Base-by-base conservation (phyloP, 2,113 vertebrate genomes). In the Chloropsis hardwickii region DNA sequence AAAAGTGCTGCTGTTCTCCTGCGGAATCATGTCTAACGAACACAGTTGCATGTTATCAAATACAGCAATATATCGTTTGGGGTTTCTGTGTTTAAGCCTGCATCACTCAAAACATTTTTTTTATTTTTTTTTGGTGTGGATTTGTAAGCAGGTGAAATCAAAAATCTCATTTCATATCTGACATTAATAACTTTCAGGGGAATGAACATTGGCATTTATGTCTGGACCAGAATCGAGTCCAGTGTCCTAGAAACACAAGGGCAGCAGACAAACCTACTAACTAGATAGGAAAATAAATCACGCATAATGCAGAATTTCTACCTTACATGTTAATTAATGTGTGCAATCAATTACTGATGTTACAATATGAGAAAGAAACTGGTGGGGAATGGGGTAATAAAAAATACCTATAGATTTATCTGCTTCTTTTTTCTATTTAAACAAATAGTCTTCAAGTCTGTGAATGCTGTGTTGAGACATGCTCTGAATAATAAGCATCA, bases 401-500 rank as follows among this genome's bases (percentile, higher is more conserved):
- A 98, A 98, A 98, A 98, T 98, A 99, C 98, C 98, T 99, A 99
- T 99, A 98, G 98, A 99, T 99, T 99, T 99, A 99, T 99, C 98
- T 98, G 98, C 98, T 98, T 98, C 98, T 98, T 99, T 99, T 98
- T 99, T 98, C 98, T 98, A 98, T 99, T 99, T 98, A 99, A 99
- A 99, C 99, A 99, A 99, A 99, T 99, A 98, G 98, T 98, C 98
- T 98, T 98, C 98, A 98, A 98, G 98, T 98, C 98, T 97, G 97
- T 97, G 98, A 98, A 98, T 98, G 98, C 98, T 98, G 98, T 98
- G 98, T 98, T 98, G 98, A 98, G 98, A 99, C 99, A 99, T 99
- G 99, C 98, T 99, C 98, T 98, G 99, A 99, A 99, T 99, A 99
- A 99, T 99, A 99, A 99, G 99, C 99, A 99, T 99, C 99, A 99